Base-by-base conservation (phyloP, 2,888 invertebrate genomes). In the Ischnus inquisitorius region DNA sequence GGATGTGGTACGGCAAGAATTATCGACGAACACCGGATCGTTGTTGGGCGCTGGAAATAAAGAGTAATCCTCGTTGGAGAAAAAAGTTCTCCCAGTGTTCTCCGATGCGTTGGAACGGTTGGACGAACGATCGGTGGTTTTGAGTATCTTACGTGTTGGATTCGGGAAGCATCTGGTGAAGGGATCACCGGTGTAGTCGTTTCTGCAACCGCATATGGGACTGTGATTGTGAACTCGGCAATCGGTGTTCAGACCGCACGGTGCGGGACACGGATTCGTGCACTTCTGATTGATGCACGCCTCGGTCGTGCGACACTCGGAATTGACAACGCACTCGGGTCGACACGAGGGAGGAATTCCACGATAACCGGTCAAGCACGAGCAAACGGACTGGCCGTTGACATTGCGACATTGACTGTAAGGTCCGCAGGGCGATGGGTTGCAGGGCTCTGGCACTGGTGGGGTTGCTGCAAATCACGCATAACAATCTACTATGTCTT, bases 221-320 rank as follows among this genome's bases (percentile, higher is more conserved):
- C 95, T 96, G 92, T 98, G 98, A 93, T 97, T 97, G 39, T 97
- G 95, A 54, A 97, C 97, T 88, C 96, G 95, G 92, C 98, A 98
- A 82, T 96, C 94, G 46, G 98, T 97, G 92, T 97, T 97, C 81
- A 95, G 94, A 77, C 97, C 97, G 91, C 98, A 98, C 0, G 95
- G 94, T 79, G 96, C 96, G 79, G 96, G 95, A 91, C 98, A 98
- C 22, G 97, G 97, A 92, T 98, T 96, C 90, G 95, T 94, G 92
- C 98, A 98, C 87, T 96, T 96, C 92, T 97, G 97, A 90, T 97
- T 96, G 86, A 96, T 94, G 92, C 98, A 98, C 85, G 97, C 96
- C 87, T 97, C 95, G 91, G 97, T 96, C 91, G 96, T 96, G 0
- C 97, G 95, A 91, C 98, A 98, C 94, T 97, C 97, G 39, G 96